Conservation (phyloP, 2,797 vertebrate genomes). For the Muscicapa striata region DNA sequence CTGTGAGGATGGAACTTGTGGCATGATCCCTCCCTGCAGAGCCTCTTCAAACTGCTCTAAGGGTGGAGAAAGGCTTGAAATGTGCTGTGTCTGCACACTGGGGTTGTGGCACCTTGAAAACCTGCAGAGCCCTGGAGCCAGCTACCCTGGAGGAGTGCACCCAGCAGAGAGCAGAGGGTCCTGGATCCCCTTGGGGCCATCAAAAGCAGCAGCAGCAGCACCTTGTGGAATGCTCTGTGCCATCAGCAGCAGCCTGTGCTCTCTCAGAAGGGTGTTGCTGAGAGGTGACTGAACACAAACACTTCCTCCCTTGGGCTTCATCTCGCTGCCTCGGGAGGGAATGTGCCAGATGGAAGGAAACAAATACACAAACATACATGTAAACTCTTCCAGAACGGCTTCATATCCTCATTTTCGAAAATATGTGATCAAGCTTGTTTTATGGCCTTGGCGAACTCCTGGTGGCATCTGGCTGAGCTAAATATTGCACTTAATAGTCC, state of each 20-base stretch:
- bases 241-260: fast-evolving
- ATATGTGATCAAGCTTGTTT: slow-evolving; percentile 51
- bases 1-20: neutral
- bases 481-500: slow-evolving; percentile 63
- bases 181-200: neutral
- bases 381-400: slow-evolving; percentile 62
- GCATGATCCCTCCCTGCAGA: neutral
- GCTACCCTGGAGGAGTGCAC: neutral
- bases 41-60: neutral
- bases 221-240: neutral
- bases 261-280: neutral
- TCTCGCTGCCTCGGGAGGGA: neutral
- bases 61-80: neutral
- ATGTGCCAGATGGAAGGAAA: slow-evolving; percentile 47
- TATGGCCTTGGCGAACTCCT: slow-evolving; percentile 53
- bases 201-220: neutral
- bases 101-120: neutral
- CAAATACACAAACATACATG: neutral
- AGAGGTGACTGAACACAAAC: neutral
- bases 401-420: neutral
- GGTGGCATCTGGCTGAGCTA: slow-evolving; percentile 62
- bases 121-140: neutral
- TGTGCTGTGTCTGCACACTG: fast-evolving
- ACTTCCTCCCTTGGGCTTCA: neutral
- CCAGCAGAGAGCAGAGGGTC: neutral